Evolutionary conservation across 2,113 vertebrate species (phyloP), one percentile per base, ranked within the genome.

Genomic region (Cariama cristata): DNA sequence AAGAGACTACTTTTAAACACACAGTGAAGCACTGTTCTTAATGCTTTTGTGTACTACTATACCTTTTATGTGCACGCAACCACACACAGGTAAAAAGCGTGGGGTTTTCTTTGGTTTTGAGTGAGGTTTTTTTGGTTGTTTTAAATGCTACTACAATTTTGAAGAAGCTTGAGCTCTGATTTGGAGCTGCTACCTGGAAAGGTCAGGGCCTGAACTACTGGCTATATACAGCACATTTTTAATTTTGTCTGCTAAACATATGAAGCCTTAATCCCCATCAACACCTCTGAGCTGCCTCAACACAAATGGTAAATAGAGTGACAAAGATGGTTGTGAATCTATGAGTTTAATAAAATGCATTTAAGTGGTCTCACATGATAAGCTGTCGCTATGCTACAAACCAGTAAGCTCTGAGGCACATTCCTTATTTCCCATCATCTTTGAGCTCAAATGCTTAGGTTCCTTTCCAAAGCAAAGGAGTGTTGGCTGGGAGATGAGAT

Each of bases 51-150:
- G 30, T 16, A 58, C 52, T 53, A 40, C 10, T 35, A 3, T 22
- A 45, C 8, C 5, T 64, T 45, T 38, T 20, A 32, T 3, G 7
- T 21, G 26, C 22, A 73, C 32, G 27, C n/a, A 71, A 58, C 30
- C 21, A 71, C 22, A 68, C 7, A 42, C 17, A 66, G 27, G 7
- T 45, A 66, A 69, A 40, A 66, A 53, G 30, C 2, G 0, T 0
- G 2, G 10, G 10, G 28, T 0, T 71, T 33, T 30, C 14, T 55
- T 50, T 60, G 26, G 7, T 2, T 18, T 33, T 4, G 49, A 2
- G n/a, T 24, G 10, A 19, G 9, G 12, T 2, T 4, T 8, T 21
- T 42, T 71, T n/a, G 6, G 20, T 88, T 56, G 30, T 45, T 38
- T 85, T 42, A 76, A 74, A 64, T 28, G 8, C 27, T 52, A 38